Evolutionary conservation across 2,888 invertebrate species (phyloP).

Genomic region (Bellardia pandia): DNA sequence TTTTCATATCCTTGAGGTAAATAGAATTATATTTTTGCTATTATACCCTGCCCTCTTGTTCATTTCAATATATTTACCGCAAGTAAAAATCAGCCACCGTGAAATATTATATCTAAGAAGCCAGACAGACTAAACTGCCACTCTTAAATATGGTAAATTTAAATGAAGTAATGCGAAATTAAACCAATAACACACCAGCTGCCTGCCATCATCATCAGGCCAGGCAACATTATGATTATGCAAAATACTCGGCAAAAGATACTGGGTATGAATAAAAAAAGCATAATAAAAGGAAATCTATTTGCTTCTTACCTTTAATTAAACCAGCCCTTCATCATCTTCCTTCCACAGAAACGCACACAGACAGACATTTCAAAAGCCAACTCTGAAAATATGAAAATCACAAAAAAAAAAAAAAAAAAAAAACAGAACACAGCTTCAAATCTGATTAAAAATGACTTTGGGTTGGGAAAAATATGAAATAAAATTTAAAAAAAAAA

Average conservation of each 20-base stretch:
- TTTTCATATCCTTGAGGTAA: constrained; percentile 60
- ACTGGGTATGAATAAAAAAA: not conserved
- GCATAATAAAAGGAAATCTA: not conserved
- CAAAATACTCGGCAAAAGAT: constrained; percentile 5
- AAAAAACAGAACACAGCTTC: not conserved
- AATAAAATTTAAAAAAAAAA: constrained; percentile 16
- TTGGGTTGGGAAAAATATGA: constrained; percentile 18
- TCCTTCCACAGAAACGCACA: not conserved
- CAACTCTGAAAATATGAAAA: constrained; percentile 1
- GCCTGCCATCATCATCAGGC: not conserved
- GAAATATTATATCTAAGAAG: constrained; percentile 1
- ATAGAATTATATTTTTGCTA: constrained; percentile 52
- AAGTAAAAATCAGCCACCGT: constrained; percentile 14
- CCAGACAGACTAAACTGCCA: not conserved
- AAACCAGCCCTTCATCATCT: not conserved
- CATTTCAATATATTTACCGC: not conserved
- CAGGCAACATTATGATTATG: constrained; percentile 30
- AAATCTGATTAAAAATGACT: constrained; percentile 52
- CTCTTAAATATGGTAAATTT: not conserved
- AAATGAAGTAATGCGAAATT: constrained; percentile 20
- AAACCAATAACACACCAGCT: constrained; percentile 22
- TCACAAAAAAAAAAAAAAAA: not conserved
- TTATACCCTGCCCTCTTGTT: not conserved
- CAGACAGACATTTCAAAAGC: not conserved
- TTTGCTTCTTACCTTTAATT: constrained; percentile 40